These are phyloP conservation scores for Anodontia alba DNA, from an alignment of 2,888 invertebrate genomes.

Conservation along the genomic window DNA sequence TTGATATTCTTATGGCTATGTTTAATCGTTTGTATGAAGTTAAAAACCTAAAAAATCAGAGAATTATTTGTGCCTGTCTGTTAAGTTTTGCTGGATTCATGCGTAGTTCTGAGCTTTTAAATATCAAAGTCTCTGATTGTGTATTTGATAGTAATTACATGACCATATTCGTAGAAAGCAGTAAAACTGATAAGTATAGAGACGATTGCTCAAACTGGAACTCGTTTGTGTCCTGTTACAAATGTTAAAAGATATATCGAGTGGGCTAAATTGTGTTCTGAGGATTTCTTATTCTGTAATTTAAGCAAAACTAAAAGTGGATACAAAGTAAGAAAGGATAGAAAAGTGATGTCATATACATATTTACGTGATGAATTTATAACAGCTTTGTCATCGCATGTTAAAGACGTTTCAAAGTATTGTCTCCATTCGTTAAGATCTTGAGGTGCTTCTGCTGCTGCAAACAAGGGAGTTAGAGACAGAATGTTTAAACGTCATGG, in stretches of 20 bases:
- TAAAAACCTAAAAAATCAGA: constrained; percentile 27
- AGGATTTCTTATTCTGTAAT: constrained; percentile 21
- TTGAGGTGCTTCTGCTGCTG: constrained; percentile 23
- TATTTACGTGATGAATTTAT: constrained; percentile 24
- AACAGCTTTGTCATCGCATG: background rate
- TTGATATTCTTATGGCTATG: constrained; percentile 16
- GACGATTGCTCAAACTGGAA: constrained; percentile 32
- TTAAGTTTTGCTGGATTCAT: constrained; percentile 34
- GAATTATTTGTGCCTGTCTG: constrained; percentile 32
- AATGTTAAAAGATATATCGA: constrained; percentile 29
- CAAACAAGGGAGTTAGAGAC: constrained; percentile 26
- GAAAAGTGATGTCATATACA: constrained; percentile 24
- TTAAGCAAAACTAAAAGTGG: constrained; percentile 4
- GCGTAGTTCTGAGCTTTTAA: constrained; percentile 32
- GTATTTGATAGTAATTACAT: constrained; percentile 5
- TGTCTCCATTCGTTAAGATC: constrained; percentile 17
- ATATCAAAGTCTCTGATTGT: constrained; percentile 16
- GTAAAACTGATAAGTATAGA: constrained; percentile 37
- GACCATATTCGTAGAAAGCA: constrained; percentile 22
- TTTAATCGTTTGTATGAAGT: constrained; percentile 17
- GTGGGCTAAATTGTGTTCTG: constrained; percentile 27
- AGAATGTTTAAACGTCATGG: constrained; percentile 34
- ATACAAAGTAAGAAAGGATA: constrained; percentile 1
- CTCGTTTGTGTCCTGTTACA: constrained; percentile 28
- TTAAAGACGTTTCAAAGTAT: background rate